Evolutionary conservation across 1,140 invertebrate genomes (phyloP), one percentile per base, ranked within the genome.

Genomic region (Plutomurus gul): DNA sequence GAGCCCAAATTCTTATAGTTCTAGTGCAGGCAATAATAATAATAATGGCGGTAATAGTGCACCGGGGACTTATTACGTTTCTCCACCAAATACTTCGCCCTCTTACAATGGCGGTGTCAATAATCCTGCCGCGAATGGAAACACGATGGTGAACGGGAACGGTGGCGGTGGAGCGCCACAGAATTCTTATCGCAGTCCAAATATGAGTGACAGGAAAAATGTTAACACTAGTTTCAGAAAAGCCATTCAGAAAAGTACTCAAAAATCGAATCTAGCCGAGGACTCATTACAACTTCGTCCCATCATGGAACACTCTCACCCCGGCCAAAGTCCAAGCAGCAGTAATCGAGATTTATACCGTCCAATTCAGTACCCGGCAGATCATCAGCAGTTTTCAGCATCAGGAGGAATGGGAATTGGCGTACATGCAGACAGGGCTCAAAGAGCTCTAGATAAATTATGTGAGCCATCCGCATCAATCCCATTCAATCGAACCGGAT

Each of bases 191-290:
- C 30, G 73, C 49, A 82, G 77, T 73, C 77, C 77, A 6, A 46
- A 51, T n/a, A 76, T 79, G 73, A 79, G 27, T 72, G 81, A 82
- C 30, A 36, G 81, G 39, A 84, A 84, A 71, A 81, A 84, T 77
- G 83, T 84, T 7, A 84, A 85, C 76, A 84, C 83, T 18, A 85
- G 84, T 73, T 84, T 84, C 65, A 77, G 84, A 36, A 85, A 83
- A 78, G 85, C 84, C 6, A 84, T 85, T 74, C 84, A 85, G 39
- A 81, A 84, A 65, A 84, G 81, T 51, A 82, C 84, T 8, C 82
- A 83, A 70, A 85, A 85, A 51, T 80, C 82, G 11, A 84, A 84
- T 77, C 72, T 85, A n/a, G 51, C 81, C n/a, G 80, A 84, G 20
- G 81, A 84, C 11, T 82, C 80, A 11, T 46, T 81, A 7, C 77